phyloP scores from a whole-genome alignment of 2,888 invertebrate species.

The Drosophila diplacantha region DNA sequence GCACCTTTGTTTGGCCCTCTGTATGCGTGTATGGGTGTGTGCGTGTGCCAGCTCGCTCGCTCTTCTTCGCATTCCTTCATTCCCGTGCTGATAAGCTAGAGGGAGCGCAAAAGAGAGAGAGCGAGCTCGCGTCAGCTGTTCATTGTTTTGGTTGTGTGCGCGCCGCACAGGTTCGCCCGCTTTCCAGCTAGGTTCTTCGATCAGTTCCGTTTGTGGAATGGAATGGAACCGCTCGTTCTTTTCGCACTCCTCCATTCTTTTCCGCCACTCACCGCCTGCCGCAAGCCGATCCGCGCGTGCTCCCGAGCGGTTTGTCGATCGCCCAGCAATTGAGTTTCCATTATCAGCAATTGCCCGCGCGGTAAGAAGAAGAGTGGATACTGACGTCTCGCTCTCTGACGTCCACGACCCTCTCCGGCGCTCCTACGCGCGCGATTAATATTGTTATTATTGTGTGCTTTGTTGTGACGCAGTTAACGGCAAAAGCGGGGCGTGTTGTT shows the following conservation, averaged over 20 bases:
- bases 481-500: conserved; percentile 58
- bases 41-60: conserved; percentile 4
- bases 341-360: conserved; percentile 29
- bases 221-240: conserved; percentile 60
- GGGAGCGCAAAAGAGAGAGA: conserved; percentile 21
- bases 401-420: conserved; percentile 20
- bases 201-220: conserved; percentile 67
- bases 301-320: conserved; percentile 22
- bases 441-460: conserved; percentile 30
- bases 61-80: conserved; percentile 37
- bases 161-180: conserved; percentile 46
- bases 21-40: conserved; percentile 2
- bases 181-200: conserved; percentile 51
- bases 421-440: conserved; percentile 18
- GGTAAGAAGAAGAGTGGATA: conserved; percentile 3
- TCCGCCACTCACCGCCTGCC: conserved; percentile 2
- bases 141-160: conserved; percentile 64
- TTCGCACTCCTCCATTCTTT: conserved; percentile 2
- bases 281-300: conserved; percentile 24
- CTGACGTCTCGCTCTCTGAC: conserved; percentile 47
- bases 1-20: conserved; percentile 2
- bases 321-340: conserved; percentile 28
- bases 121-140: conserved; percentile 58
- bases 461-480: conserved; percentile 57
- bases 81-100: conserved; percentile 56